Percentiles rank a stretch among this genome's conserved stretches.
Evolutionary conservation across 2,113 vertebrate species (phyloP).

Genomic region (Scatophagus argus): DNA sequence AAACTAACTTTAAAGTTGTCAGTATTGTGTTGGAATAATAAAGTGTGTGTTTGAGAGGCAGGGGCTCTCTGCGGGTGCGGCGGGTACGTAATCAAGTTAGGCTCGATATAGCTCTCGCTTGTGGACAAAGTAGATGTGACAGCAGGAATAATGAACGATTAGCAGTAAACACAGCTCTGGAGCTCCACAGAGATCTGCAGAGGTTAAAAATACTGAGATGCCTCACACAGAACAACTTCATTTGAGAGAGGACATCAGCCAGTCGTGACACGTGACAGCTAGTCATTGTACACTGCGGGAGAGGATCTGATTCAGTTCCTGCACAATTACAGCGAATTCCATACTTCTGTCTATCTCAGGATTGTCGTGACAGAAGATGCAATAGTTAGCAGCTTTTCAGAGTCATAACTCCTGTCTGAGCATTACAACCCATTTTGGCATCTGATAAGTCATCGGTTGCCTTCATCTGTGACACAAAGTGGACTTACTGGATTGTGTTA

Average conservation of each 20-base stretch:
- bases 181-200: not conserved
- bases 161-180: constrained; percentile 51
- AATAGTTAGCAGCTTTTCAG: no score
- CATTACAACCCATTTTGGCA: no score
- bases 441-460: no score
- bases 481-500: no score
- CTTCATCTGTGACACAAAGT: no score
- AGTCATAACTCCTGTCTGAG: no score
- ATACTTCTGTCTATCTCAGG: no score
- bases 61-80: not conserved
- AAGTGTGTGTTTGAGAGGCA: not conserved
- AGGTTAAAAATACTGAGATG: constrained; percentile 3
- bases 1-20: not conserved
- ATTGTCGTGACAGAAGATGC: no score
- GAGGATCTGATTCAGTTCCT: not conserved
- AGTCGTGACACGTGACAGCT: not conserved
- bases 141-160: constrained; percentile 57
- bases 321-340: no score
- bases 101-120: constrained; percentile 48
- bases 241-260: not conserved
- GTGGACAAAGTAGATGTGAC: constrained; percentile 65
- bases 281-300: not conserved
- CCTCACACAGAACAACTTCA: not conserved
- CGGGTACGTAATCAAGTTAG: constrained; percentile 64
- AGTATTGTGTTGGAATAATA: not conserved